These are phyloP conservation scores for Lepus oiostolus DNA, from an alignment of 2,797 vertebrate genomes.

Conservation along the genomic window DNA sequence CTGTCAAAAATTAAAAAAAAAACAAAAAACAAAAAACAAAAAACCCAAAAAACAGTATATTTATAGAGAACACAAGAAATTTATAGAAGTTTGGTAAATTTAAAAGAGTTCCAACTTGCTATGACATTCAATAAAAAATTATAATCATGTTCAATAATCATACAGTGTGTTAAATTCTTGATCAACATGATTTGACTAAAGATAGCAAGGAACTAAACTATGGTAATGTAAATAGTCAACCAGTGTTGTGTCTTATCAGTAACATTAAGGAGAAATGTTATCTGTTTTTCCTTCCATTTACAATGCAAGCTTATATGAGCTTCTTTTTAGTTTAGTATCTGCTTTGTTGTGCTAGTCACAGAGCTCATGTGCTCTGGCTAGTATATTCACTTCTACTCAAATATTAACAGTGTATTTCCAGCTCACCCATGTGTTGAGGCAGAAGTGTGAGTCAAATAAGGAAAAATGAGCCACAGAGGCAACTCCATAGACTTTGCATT, in stretches of 20 bases:
- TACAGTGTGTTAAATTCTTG: neutral
- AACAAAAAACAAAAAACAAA: no score
- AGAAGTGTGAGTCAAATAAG: conserved; percentile 9
- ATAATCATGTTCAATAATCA: neutral
- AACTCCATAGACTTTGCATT: neutral
- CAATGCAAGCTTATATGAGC: conserved; percentile 24
- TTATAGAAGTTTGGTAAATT: conserved; percentile 13
- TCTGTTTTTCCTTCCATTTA: neutral
- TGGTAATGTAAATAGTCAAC: neutral
- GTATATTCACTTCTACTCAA: neutral
- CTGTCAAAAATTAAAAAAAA: no score
- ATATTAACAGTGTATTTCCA: neutral
- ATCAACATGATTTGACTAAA: conserved; percentile 29
- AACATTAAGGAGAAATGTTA: conserved; percentile 13
- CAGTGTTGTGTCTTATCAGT: neutral
- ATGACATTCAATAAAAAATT: conserved; percentile 7
- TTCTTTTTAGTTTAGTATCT: neutral
- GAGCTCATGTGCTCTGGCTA: neutral
- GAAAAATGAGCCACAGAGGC: conserved; percentile 16
- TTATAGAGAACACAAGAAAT: conserved; percentile 45
- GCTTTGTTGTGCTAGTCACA: neutral
- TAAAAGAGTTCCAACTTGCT: neutral
- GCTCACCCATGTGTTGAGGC: neutral
- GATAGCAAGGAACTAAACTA: neutral
- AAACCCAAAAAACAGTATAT: no score